A percentile compares a stretch with the other conserved stretches of the same genome.
phyloP scores from a whole-genome alignment of 2,113 vertebrate genomes.

The Mesitornis unicolor region DNA sequence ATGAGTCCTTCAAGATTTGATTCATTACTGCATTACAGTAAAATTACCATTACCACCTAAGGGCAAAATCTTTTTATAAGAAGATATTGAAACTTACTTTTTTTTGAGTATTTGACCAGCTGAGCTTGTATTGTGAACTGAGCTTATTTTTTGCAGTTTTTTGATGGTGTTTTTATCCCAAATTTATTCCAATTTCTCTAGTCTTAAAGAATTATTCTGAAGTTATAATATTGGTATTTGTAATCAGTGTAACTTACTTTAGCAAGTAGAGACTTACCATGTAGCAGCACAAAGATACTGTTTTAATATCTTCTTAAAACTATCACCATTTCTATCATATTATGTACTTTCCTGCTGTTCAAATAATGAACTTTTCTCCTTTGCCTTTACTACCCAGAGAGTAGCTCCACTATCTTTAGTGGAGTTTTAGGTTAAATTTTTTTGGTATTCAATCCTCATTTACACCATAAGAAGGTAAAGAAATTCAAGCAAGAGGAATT shows the following conservation, averaged over 20 bases:
- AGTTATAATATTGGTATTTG: neutral
- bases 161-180: neutral
- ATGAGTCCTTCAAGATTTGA: neutral
- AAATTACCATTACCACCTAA: neutral
- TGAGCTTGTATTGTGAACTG: neutral
- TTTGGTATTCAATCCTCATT: neutral
- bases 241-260: slow-evolving; percentile 1
- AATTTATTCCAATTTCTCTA: neutral
- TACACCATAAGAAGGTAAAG: neutral
- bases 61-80: neutral
- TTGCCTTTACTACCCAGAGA: neutral
- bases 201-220: neutral
- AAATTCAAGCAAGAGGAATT: neutral
- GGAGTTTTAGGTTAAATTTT: neutral
- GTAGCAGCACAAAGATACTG: neutral
- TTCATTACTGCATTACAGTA: neutral
- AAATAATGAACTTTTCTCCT: neutral
- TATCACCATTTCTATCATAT: neutral
- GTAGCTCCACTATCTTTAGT: fast-evolving
- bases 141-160: neutral
- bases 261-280: neutral
- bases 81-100: neutral
- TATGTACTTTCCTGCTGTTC: neutral
- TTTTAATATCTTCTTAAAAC: neutral
- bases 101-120: neutral